Percentiles rank a stretch among this genome's conserved stretches.
phyloP scores from a whole-genome alignment of 2,888 invertebrate genomes.

The Drosophila melanosoma region DNA sequence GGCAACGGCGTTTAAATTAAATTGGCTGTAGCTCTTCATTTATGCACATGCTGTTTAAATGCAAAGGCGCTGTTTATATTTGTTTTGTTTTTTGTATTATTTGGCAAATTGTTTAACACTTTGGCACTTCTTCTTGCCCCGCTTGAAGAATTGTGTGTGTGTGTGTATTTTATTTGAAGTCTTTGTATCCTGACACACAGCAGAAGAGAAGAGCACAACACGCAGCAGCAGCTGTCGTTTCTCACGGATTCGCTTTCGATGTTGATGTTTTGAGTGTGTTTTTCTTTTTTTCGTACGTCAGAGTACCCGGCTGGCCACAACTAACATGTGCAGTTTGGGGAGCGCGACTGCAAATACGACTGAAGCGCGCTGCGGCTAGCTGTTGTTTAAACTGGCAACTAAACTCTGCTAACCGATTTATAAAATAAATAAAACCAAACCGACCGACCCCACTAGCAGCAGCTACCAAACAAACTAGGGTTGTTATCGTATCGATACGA shows the following conservation, averaged over 20 bases:
- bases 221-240: constrained; percentile 79
- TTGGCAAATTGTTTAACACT: constrained; percentile 75
- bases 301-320: constrained; percentile 35
- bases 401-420: constrained; percentile 72
- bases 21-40: constrained; percentile 82
- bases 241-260: constrained; percentile 75
- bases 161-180: constrained; percentile 44
- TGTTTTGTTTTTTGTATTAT: constrained; percentile 10
- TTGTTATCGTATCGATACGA: constrained; percentile 56
- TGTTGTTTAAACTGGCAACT: constrained; percentile 69
- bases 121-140: constrained; percentile 63
- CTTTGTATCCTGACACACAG: constrained; percentile 44
- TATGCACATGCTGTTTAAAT: constrained; percentile 72
- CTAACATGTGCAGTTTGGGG: constrained; percentile 31
- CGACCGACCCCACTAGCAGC: constrained; percentile 62
- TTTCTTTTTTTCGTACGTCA: constrained; percentile 34
- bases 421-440: constrained; percentile 72
- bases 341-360: constrained; percentile 52
- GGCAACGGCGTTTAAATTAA: constrained; percentile 73
- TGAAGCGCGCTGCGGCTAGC: constrained; percentile 63
- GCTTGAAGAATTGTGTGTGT: constrained; percentile 40
- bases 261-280: constrained; percentile 58
- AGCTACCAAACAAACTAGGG: constrained; percentile 66
- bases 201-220: constrained; percentile 34
- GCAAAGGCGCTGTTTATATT: constrained; percentile 27